Evolutionary conservation across 1,140 invertebrate genomes (phyloP), one percentile per base, ranked within the genome.

Genomic region (Globodera ellingtonae): DNA sequence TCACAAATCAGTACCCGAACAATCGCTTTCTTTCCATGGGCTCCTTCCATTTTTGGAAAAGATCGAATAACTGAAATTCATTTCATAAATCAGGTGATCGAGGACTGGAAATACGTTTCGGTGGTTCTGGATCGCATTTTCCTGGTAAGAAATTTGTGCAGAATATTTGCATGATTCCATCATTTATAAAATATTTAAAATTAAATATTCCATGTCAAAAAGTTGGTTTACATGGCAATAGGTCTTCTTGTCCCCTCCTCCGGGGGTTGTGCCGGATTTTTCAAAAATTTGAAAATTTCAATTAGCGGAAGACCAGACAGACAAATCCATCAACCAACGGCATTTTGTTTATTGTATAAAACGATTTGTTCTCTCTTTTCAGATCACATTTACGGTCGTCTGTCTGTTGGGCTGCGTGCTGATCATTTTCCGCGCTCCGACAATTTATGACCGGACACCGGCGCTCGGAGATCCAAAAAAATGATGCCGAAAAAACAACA

Each of bases 91-190:
- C 76, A 88, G 87, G 84, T 88, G 35, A 88, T 89, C 79, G 96
- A 98, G 91, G 97, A 99, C 91, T 99, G 98, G 98, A 98, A 98
- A 89, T 99, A 98, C 90, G 95, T 99, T 6, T 97, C 97, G 62
- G 97, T 98, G 94, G 97, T 99, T 62, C 96, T 99, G 87, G 98
- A 99, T 92, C 93, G 98, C 86, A 92, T 99, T 74, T 95, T 98
- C 89, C 92, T 99, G 56, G 56, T 62, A 6, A 62, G 15, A 62
- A 52, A 35, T 35, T 35, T 35, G 35, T 35, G 35, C 35, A 35
- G 35, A 35, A 35, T 35, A 35, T 35, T 35, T 35, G 35, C 35
- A 35, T 35, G 3, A 35, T 1, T 35, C 35, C 35, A 35, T 3
- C 35, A 35, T 35, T 35, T 35, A 35, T 35, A 35, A n/a, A n/a